Conservation (phyloP, 2,797 vertebrate genomes). For the Peromyscus eremicus region DNA sequence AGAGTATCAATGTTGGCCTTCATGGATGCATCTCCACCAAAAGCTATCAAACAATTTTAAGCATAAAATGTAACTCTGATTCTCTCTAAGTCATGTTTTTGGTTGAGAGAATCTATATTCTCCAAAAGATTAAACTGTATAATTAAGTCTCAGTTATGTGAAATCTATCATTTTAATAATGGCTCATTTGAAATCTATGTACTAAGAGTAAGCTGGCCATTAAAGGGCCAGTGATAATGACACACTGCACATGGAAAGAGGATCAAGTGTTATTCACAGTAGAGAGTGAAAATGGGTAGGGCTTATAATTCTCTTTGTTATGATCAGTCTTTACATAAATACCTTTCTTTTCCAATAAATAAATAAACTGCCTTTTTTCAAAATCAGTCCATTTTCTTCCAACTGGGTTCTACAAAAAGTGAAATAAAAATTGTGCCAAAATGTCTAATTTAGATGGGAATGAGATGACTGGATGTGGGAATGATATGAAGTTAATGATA, state of each 20-base stretch:
- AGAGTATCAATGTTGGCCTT: neutral
- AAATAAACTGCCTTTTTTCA: neutral
- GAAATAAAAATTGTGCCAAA: neutral
- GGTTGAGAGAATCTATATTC: neutral
- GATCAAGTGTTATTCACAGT: neutral
- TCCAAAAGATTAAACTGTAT: neutral
- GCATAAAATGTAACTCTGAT: neutral
- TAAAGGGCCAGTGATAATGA: neutral
- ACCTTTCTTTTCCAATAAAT: neutral
- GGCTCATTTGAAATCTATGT: slow-evolving; percentile 33
- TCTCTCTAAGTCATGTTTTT: neutral
- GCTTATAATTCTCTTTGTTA: neutral
- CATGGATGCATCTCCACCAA: neutral
- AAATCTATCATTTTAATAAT: slow-evolving; percentile 24
- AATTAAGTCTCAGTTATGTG: neutral
- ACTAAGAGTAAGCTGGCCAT: neutral
- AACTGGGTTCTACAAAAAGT: neutral
- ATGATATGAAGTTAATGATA: neutral
- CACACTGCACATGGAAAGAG: neutral
- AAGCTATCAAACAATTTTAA: neutral
- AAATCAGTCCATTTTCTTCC: neutral
- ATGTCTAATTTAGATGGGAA: neutral
- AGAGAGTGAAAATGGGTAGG: neutral
- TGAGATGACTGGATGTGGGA: neutral
- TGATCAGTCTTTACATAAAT: neutral